phyloP scores from a whole-genome alignment of 2,888 invertebrate genomes.

The Congeria kusceri region DNA sequence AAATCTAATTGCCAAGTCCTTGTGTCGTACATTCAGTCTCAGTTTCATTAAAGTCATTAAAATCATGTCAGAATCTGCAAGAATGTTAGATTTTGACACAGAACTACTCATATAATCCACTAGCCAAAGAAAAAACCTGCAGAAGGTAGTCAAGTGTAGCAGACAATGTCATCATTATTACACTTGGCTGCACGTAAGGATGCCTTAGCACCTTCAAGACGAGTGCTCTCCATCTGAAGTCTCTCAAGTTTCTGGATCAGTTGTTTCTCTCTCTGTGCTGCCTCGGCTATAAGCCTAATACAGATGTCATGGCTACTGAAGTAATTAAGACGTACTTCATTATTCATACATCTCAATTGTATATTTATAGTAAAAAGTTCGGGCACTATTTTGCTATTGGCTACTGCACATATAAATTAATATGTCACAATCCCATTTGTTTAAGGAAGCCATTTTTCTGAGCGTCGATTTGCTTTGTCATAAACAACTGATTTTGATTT shows the following conservation, averaged over 20 bases:
- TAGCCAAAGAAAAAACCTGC: not conserved
- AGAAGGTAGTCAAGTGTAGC: conserved; percentile 8
- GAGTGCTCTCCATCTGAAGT: conserved; percentile 11
- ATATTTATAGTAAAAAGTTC: no score
- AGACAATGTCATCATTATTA: not conserved
- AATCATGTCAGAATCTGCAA: not conserved
- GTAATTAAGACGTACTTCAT: no score
- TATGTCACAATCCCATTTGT: no score
- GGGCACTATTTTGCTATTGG: no score
- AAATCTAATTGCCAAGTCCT: conserved; percentile 14
- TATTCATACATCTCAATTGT: no score
- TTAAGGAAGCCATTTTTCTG: no score
- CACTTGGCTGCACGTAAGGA: not conserved
- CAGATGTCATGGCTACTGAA: conserved; percentile 20
- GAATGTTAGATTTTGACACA: not conserved
- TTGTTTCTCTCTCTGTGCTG: not conserved
- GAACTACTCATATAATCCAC: not conserved
- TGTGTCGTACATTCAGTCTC: conserved; percentile 10
- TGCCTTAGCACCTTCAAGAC: conserved; percentile 5
- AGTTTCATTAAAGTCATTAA: conserved; percentile 16
- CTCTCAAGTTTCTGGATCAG: not conserved
- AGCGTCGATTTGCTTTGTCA: no score
- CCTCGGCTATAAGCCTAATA: conserved; percentile 23
- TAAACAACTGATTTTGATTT: no score
- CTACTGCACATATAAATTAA: no score